A percentile compares a stretch with the other conserved stretches of the same genome.
Conservation (phyloP, 1,140 invertebrate species). For the Philotrypesis tridentata region DNA sequence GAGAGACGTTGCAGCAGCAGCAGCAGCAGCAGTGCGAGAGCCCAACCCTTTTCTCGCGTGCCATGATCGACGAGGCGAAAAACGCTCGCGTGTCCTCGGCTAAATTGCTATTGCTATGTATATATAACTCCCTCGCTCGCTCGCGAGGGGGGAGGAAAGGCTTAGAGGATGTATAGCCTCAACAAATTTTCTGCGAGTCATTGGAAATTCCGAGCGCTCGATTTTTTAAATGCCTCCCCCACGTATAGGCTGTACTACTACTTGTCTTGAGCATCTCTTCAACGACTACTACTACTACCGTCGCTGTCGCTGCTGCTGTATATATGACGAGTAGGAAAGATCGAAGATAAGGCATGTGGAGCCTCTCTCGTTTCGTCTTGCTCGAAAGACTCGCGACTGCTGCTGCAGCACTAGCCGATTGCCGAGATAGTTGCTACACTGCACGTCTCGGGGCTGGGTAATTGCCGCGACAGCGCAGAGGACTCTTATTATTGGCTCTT, state of each 20-base stretch:
- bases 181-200: conserved; percentile 25
- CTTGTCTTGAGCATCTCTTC: background rate
- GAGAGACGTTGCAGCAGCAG: too few relatives aligned
- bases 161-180: background rate
- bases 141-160: background rate
- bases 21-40: too few relatives aligned
- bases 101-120: conserved; percentile 41
- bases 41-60: background rate
- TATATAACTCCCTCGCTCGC: too few relatives aligned
- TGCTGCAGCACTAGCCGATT: conserved; percentile 9
- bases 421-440: conserved; percentile 32
- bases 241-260: background rate
- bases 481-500: background rate
- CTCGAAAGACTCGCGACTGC: conserved; percentile 21
- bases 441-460: too few relatives aligned
- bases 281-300: background rate
- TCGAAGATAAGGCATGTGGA: conserved; percentile 41
- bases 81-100: conserved; percentile 15
- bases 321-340: background rate
- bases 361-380: conserved; percentile 46
- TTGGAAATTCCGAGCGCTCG: conserved; percentile 30
- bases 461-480: background rate
- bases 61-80: conserved; percentile 27
- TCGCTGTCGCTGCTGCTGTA: background rate
- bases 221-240: background rate